Evolutionary conservation across 2,888 invertebrate genomes (phyloP).

Genomic region (Polyommatus iphigenia): DNA sequence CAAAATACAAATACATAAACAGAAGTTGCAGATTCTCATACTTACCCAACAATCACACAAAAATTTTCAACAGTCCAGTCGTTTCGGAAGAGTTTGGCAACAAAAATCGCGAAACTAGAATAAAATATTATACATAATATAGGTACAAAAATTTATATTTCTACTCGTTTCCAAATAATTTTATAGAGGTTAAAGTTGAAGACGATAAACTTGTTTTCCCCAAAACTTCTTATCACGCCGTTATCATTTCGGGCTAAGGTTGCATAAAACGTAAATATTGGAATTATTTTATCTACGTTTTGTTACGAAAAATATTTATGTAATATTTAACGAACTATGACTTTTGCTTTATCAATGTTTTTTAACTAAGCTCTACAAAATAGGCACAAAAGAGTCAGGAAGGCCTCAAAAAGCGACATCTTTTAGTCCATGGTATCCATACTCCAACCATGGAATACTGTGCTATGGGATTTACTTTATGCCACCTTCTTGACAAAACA

Average conservation of each 20-base stretch:
- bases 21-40: too few species aligned
- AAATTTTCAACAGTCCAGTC: too few species aligned
- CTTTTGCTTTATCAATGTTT: not conserved
- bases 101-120: too few species aligned
- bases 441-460: too few species aligned
- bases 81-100: too few species aligned
- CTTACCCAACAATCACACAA: too few species aligned
- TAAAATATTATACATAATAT: too few species aligned
- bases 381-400: too few species aligned
- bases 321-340: not conserved
- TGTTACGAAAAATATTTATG: not conserved
- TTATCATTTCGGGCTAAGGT: conserved; percentile 2
- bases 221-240: not conserved
- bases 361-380: too few species aligned
- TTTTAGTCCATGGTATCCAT: too few species aligned
- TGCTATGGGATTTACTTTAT: not conserved
- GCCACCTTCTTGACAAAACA: not conserved
- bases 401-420: too few species aligned
- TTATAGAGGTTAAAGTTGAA: not conserved
- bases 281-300: not conserved
- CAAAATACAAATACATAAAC: not conserved
- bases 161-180: not conserved
- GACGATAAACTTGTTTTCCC: conserved; percentile 13
- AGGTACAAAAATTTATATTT: too few species aligned
- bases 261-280: not conserved